Conservation (phyloP, 1,140 invertebrate genomes). For the Aethina tumida region DNA sequence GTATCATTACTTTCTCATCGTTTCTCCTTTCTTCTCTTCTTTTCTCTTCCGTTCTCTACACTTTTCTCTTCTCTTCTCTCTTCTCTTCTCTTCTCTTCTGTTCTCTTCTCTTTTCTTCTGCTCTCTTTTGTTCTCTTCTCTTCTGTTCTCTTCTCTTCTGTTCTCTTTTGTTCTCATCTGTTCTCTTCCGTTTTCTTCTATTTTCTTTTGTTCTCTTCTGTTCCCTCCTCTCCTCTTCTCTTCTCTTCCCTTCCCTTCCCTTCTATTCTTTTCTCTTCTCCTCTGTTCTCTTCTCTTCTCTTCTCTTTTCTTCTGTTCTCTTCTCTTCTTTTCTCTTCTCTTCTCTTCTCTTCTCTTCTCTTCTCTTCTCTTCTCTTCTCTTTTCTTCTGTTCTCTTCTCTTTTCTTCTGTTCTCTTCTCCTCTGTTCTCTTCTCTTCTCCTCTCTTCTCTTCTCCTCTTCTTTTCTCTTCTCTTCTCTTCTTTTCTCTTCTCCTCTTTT, state of each 20-base stretch:
- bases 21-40: too few relatives aligned
- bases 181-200: conserved; percentile 2
- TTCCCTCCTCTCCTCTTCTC: background rate
- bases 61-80: too few relatives aligned
- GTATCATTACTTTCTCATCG: too few relatives aligned
- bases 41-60: too few relatives aligned
- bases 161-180: conserved; percentile 1
- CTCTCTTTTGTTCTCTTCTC: conserved; percentile 4
- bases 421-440: conserved; percentile 6
- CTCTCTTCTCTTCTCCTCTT: conserved; percentile 6
- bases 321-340: background rate
- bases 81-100: too few relatives aligned
- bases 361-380: conserved; percentile 3
- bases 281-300: background rate
- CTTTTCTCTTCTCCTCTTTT: conserved; percentile 4
- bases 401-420: conserved; percentile 1
- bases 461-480: too few relatives aligned
- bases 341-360: background rate
- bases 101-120: conserved; percentile 3
- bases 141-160: conserved; percentile 4
- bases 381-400: conserved; percentile 1
- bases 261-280: background rate
- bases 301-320: background rate
- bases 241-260: background rate
- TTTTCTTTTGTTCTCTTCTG: conserved; percentile 4